phyloP scores from a whole-genome alignment of 2,888 invertebrate genomes.

The Lasioglossum zephyrum region DNA sequence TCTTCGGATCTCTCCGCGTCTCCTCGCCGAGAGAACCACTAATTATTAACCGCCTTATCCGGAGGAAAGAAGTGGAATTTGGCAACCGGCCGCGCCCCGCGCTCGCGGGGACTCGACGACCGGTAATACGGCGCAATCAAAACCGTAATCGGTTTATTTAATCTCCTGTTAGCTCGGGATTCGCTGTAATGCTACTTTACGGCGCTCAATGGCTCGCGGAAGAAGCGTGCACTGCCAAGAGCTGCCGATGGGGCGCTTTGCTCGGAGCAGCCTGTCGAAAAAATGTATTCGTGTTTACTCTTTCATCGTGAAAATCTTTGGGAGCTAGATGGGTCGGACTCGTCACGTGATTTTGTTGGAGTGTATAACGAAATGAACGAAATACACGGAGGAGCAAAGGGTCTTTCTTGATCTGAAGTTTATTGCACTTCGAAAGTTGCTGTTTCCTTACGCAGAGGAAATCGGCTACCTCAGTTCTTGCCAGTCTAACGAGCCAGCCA shows the following conservation, averaged over 20 bases:
- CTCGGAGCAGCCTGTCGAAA: background rate
- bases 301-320: too few relatives aligned
- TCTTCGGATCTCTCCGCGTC: conserved; percentile 24
- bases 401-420: too few relatives aligned
- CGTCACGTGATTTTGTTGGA: too few relatives aligned
- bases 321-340: too few relatives aligned
- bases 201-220: background rate
- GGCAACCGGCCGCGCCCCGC: conserved; percentile 36
- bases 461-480: too few relatives aligned
- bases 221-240: background rate
- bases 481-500: too few relatives aligned
- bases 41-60: conserved; percentile 75
- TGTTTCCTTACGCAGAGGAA: too few relatives aligned
- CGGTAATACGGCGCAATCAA: conserved; percentile 43
- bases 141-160: conserved; percentile 41
- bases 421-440: too few relatives aligned
- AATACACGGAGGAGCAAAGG: too few relatives aligned
- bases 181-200: background rate
- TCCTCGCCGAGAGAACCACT: conserved; percentile 51
- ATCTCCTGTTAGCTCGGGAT: conserved; percentile 24
- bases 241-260: too few relatives aligned
- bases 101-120: background rate
- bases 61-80: conserved; percentile 59
- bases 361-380: too few relatives aligned
- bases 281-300: background rate